phyloP scores from a whole-genome alignment of 2,113 vertebrate species.

The Heterotis niloticus region DNA sequence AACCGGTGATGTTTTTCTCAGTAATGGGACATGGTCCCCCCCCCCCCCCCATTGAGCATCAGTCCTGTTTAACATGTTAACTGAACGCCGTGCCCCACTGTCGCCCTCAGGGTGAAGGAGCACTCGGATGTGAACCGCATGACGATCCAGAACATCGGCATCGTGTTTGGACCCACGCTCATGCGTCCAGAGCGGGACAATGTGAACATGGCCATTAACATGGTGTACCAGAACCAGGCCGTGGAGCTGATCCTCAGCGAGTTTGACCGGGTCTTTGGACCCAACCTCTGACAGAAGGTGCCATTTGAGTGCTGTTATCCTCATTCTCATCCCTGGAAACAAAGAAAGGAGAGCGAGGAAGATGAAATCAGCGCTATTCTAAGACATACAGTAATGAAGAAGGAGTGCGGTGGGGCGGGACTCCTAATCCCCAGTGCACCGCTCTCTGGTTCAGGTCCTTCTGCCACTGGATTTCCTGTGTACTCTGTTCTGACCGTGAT shows the following conservation, averaged over 20 bases:
- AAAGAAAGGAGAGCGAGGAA: background rate
- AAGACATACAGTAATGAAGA: too few species aligned
- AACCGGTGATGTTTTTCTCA: too few species aligned
- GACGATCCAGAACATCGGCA: constrained; percentile 87
- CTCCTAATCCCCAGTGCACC: background rate
- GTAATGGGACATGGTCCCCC: too few species aligned
- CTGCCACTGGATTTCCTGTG: background rate
- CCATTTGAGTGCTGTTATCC: background rate
- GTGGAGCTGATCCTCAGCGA: constrained; percentile 82
- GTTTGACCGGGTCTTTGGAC: constrained; percentile 65
- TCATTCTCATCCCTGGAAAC: background rate
- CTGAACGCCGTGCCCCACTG: background rate
- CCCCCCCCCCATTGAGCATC: too few species aligned
- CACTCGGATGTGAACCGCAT: constrained; percentile 75
- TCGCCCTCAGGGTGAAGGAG: constrained; percentile 69
- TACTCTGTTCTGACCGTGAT: too few species aligned
- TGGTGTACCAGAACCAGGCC: constrained; percentile 78
- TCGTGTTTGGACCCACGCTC: constrained; percentile 88
- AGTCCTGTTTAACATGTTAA: background rate
- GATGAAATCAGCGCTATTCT: background rate
- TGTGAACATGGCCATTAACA: constrained; percentile 73
- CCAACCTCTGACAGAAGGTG: background rate
- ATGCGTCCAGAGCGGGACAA: constrained; percentile 78
- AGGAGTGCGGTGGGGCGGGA: too few species aligned
- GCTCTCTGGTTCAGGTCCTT: background rate